Conservation (phyloP, 2,888 invertebrate genomes). For the Saturnia japonica region DNA sequence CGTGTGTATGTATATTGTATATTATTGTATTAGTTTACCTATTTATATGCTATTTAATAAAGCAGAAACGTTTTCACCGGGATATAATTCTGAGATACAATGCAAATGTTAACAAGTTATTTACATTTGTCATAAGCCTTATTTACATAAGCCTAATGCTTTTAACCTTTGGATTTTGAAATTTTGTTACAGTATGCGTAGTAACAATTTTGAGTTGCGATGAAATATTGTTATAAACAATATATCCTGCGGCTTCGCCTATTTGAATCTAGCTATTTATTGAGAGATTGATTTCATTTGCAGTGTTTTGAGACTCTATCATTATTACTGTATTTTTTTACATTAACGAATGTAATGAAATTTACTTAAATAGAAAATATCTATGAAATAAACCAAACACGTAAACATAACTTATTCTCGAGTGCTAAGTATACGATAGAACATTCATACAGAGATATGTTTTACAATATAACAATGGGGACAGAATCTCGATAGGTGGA, state of each 20-base stretch:
- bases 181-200: background rate
- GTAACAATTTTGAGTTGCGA: background rate
- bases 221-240: background rate
- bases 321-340: no score
- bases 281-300: no score
- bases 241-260: background rate
- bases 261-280: no score
- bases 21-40: slow-evolving; percentile 4
- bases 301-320: no score
- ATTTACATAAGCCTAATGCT: background rate
- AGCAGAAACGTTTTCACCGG: background rate
- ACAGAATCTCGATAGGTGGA: no score
- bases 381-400: no score
- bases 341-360: no score
- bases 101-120: background rate
- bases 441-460: no score
- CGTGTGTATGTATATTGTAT: slow-evolving; percentile 28
- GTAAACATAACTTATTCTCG: no score
- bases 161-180: background rate
- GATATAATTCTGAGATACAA: background rate
- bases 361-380: no score
- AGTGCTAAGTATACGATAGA: no score
- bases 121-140: background rate
- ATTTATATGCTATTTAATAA: background rate
- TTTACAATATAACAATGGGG: no score